phyloP scores from a whole-genome alignment of 2,888 invertebrate genomes.

The Melinaea marsaeus region DNA sequence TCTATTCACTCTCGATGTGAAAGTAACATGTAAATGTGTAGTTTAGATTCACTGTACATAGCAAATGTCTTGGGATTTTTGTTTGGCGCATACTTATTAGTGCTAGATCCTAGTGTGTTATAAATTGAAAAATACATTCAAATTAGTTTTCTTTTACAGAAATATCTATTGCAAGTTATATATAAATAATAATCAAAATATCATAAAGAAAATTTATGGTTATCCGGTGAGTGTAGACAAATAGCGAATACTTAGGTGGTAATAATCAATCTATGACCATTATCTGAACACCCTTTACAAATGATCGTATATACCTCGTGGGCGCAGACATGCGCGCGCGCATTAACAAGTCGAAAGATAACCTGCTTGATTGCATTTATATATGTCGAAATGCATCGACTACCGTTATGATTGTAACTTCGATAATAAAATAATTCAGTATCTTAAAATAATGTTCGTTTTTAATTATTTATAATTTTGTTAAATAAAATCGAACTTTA shows the following conservation, averaged over 20 bases:
- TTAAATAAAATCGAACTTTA: no score
- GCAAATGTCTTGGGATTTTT: slow-evolving; percentile 1
- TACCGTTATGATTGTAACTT: not conserved
- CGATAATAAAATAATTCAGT: no score
- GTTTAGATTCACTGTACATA: slow-evolving; percentile 2
- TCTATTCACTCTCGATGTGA: slow-evolving; percentile 36
- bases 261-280: slow-evolving; percentile 23
- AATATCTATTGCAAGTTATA: no score
- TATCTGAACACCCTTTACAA: slow-evolving; percentile 28
- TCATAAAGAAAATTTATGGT: no score
- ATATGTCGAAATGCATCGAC: not conserved
- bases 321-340: slow-evolving; percentile 27
- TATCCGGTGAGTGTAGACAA: no score
- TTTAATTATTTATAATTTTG: no score
- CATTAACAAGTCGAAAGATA: slow-evolving; percentile 11
- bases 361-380: slow-evolving; percentile 6
- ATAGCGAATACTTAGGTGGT: no score
- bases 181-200: no score
- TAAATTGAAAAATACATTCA: not conserved
- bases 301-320: slow-evolving; percentile 28
- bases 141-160: no score
- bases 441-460: no score
- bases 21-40: slow-evolving; percentile 35
- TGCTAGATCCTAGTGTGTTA: not conserved
- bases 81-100: not conserved